Base-by-base conservation (phyloP, 2,797 vertebrate genomes). In the Buphagus erythrorhynchus region DNA sequence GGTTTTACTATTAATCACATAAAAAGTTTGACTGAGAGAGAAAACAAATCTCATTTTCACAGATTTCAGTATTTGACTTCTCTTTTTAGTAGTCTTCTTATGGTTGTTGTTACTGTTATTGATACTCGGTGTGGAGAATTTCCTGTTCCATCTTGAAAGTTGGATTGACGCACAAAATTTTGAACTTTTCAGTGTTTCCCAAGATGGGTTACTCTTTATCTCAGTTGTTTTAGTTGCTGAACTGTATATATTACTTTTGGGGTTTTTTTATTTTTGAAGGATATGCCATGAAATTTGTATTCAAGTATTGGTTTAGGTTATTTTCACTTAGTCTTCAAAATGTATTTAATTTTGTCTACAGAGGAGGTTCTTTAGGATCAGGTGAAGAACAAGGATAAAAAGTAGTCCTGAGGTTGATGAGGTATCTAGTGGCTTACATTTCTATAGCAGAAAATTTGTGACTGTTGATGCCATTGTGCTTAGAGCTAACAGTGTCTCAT, bases 391-490 rank as follows among this genome's bases (percentile, higher is more conserved):
- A 57, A 74, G 51, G 66, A 78, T 85, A 29, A 90, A 95, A 96
- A 89, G 33, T 63, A 94, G 93, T 88, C 48, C 4, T 61, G 95
- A 96, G 85, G 91, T 21, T 80, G 72, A 63, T 97, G 93, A 97
- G 68, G 61, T 93, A 24, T 82, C 84, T 93, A 91, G 58, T 52
- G 77, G 93, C 86, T 96, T 93, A 85, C 59, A 49, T 85, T 95
- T 95, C 96, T 83, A n/a, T 73, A 95, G 95, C 86, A 96, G 93
- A 92, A 94, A 85, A 93, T 96, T 94, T 91, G 94, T 90, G 94
- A 88, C 78, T 93, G 88, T 89, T 95, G 89, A 95, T 98, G 96
- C 94, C 96, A 49, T 94, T 97, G 96, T 96, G 95, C 93, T 96
- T 93, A 96, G 83, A 95, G 80, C 93, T 86, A 88, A 88, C 7